Conservation (phyloP, 2,113 vertebrate species). For the Ranitomeya imitator region DNA sequence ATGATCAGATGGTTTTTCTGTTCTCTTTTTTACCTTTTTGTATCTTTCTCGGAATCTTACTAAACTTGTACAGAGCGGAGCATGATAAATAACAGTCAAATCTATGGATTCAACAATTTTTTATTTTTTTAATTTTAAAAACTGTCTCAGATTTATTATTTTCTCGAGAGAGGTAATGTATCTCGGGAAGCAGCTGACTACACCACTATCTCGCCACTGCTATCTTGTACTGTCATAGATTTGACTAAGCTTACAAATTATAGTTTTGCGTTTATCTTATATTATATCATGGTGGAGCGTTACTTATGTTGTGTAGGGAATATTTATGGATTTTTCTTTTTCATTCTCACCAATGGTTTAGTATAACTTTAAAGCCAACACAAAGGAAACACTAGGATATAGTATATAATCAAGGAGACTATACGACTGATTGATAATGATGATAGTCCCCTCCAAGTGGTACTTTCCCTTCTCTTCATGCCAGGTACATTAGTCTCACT, state of each 20-base stretch:
- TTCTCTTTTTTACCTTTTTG: background rate
- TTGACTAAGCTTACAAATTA: conserved; percentile 26
- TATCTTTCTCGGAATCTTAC: conserved; percentile 18
- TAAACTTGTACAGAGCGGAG: background rate
- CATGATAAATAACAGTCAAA: conserved; percentile 31
- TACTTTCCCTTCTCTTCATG: too few relatives aligned
- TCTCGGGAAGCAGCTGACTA: conserved; percentile 9
- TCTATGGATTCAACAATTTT: conserved; percentile 25
- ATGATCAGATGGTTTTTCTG: background rate
- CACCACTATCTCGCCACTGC: background rate
- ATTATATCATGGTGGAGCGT: background rate
- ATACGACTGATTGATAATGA: too few relatives aligned
- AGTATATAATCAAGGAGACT: background rate
- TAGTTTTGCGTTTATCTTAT: conserved; percentile 8
- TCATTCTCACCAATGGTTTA: background rate
- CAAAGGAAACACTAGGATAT: background rate
- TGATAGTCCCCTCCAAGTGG: too few relatives aligned
- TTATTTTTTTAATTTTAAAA: conserved; percentile 37
- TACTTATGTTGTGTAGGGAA: background rate
- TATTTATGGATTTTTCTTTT: background rate
- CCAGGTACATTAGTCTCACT: too few relatives aligned
- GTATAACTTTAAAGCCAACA: background rate
- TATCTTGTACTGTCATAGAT: conserved; percentile 38
- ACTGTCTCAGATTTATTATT: conserved; percentile 21
- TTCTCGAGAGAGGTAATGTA: background rate